Base-by-base conservation (phyloP, 37 sponge, comb jelly and placozoan genomes). In the Diacarnus erythraeanus region DNA sequence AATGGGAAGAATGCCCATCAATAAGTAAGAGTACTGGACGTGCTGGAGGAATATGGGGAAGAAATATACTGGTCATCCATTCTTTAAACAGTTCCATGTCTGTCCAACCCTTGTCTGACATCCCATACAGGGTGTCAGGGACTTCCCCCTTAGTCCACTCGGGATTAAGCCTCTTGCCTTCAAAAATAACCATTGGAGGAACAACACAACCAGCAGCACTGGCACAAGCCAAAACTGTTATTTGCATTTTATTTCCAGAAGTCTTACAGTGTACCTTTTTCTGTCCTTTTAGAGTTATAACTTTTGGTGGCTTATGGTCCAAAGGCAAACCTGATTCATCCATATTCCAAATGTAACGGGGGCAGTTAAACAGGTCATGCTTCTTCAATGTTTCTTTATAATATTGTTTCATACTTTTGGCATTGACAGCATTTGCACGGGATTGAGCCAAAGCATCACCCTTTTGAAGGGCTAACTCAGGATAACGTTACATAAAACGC, bases 31-130 rank as follows among this genome's bases (percentile, higher is more conserved):
- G 5, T 27, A 79, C 3, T 22, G 80, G 80, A 34, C 80, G 40
- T 3, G 68, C 80, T 68, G 80, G 31, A 79, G 80, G 80, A 79
- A 47, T 68, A 40, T 79, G 23, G 3, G 42, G 12, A 74, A 79
- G 10, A 42, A 79, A 79, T 29, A 60, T 44, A 1, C 71, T 75
- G 6, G 33, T 27, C 31, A 86, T 25, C 81, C 81, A 86, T 5
- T 72, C 36, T 37, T 81, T 31, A 36, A 87, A 80, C 12, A 75
- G 57, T 63, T 76, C 77, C 23, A 42, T 65, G 31, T 81, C 67
- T 3, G 61, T 87, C 88, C 82, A 81, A 30, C 81, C 82, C 2
- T 67, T 76, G 23, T 87, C 88, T 12, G 74, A 85, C 41, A 76
- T 34, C 5, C 82, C 82, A 56, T 81, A 87, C 61, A 40, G 57